Evolutionary conservation across 2,113 vertebrate species (phyloP), one percentile per base, ranked within the genome.

Genomic region (Sialia sialis): DNA sequence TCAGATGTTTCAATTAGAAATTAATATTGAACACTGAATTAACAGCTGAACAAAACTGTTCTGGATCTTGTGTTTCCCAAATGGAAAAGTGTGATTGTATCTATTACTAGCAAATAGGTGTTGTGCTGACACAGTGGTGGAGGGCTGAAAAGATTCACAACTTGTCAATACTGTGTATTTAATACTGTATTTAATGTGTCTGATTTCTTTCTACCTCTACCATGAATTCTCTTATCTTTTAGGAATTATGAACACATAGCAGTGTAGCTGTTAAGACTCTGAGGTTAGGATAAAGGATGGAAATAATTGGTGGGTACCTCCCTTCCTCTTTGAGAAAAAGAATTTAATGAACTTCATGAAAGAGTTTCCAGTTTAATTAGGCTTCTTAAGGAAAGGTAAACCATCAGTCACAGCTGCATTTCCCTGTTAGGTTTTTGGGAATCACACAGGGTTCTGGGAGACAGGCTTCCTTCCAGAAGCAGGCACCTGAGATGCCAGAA

Each of bases 1-100:
- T 84, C 82, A 72, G 66, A 84, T 59, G 73, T 74, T 93, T 93
- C 66, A 48, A 36, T 94, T 87, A 93, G 82, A 94, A 90, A 67
- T 60, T 21, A 74, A 22, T 74, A 85, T 22, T 89, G 90, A 90
- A 43, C 49, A 34, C 38, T 38, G 59, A 91, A 30, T 63, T 78
- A 91, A 32, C n/a, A 54, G 22, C 83, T 30, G 51, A 82, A 27
- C 52, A 59, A 21, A 85, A 55, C 6, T 23, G 22, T 69, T 84
- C 59, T 55, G 58, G n/a, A 38, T 77, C 39, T 62, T 39, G 26
- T 77, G 39, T 58, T 81, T 60, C 68, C 54, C 48, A 72, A 74
- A 12, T 62, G 27, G 36, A 62, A 51, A 29, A n/a, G 17, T 1
- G 2, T 64, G 52, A 48, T 80, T 91, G 25, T 82, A 7, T 14